These are phyloP conservation scores for Sebastolobus alascanus DNA, from an alignment of 2,797 vertebrate species.

Conservation along the genomic window DNA sequence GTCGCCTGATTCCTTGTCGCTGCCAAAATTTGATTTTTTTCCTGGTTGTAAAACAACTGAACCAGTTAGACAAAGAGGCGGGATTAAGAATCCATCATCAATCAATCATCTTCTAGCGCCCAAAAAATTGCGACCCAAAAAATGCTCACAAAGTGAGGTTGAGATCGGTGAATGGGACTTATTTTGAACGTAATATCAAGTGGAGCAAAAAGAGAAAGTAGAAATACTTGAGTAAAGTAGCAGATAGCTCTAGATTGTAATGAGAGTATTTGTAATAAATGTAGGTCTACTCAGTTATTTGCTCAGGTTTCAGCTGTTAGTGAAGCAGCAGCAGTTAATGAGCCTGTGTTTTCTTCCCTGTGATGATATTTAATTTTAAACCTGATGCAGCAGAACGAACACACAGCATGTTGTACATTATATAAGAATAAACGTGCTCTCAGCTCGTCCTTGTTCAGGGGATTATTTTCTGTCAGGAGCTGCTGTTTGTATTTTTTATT, in stretches of 20 bases:
- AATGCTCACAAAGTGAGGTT: background rate
- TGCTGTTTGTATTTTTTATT: constrained; percentile 62
- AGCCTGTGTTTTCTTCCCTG: constrained; percentile 29
- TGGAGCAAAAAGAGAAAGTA: background rate
- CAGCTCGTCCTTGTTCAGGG: constrained; percentile 77
- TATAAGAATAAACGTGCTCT: constrained; percentile 61
- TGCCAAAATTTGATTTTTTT: too few relatives aligned
- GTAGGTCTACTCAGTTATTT: background rate
- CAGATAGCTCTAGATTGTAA: background rate
- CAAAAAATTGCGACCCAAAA: background rate
- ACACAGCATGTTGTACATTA: constrained; percentile 59
- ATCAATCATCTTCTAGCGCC: background rate
- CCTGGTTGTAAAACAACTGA: background rate
- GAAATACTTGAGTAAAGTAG: background rate
- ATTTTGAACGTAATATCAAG: background rate
- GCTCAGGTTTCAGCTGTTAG: constrained; percentile 17
- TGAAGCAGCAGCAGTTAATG: constrained; percentile 52
- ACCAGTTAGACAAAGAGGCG: background rate
- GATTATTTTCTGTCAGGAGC: constrained; percentile 71
- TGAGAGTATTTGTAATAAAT: constrained; percentile 1
- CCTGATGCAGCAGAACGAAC: constrained; percentile 68
- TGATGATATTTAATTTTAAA: constrained; percentile 51
- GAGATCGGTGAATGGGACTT: too few relatives aligned
- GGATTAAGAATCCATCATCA: background rate
- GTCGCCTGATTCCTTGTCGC: background rate